A percentile compares a stretch with the other conserved stretches of the same genome.
These are phyloP conservation scores for Mylabris phalerata DNA, from an alignment of 1,140 invertebrate species.

Conservation along the genomic window DNA sequence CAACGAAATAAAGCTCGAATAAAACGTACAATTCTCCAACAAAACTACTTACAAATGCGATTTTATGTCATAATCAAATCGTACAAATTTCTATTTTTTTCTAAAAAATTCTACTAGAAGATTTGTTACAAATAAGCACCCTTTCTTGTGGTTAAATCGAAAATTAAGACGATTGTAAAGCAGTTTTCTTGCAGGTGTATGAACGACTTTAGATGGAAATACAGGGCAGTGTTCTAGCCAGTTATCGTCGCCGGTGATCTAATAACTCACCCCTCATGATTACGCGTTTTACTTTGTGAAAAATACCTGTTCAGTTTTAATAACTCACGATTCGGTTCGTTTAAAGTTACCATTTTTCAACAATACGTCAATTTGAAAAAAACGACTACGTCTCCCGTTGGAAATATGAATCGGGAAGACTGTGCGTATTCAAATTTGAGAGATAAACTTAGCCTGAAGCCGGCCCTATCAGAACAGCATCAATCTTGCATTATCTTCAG, in stretches of 20 bases:
- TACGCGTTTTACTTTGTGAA: slow-evolving; percentile 14
- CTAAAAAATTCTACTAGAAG: background rate
- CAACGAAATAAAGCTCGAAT: background rate
- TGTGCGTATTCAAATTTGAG: too few species aligned
- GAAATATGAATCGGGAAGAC: too few species aligned
- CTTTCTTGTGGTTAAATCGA: background rate
- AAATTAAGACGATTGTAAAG: background rate
- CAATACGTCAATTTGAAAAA: background rate
- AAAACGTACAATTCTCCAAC: background rate
- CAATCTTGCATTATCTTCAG: slow-evolving; percentile 26
- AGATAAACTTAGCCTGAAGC: background rate
- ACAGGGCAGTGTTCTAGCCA: background rate
- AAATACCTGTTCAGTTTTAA: slow-evolving; percentile 12
- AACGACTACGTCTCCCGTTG: too few species aligned
- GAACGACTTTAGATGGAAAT: background rate
- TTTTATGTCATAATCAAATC: background rate
- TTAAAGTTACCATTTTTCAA: slow-evolving; percentile 1
- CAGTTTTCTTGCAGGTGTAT: background rate
- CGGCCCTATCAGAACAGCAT: slow-evolving; percentile 12
- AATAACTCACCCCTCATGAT: slow-evolving; percentile 14
- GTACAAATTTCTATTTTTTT: background rate
- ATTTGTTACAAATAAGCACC: too few species aligned
- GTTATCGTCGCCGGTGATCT: slow-evolving; percentile 17
- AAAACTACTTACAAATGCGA: background rate
- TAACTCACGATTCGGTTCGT: background rate